Conservation (phyloP, 2,888 invertebrate genomes). For the Metallyticus violacea region DNA sequence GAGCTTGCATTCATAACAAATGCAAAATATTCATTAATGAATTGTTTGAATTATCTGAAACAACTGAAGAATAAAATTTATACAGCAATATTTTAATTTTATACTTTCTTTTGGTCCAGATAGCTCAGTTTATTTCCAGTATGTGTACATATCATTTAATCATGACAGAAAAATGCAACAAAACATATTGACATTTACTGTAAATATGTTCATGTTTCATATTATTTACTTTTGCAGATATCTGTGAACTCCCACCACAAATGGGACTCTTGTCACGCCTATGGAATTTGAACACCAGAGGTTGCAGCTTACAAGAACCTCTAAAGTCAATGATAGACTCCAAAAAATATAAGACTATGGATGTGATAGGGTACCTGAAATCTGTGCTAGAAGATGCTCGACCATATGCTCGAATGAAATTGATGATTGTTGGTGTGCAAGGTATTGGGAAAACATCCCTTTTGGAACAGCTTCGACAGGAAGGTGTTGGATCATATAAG, state of each 20-base stretch:
- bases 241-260: slow-evolving; percentile 87
- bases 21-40: too few relatives aligned
- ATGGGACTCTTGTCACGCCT: slow-evolving; percentile 91
- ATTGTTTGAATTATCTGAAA: too few relatives aligned
- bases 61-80: too few relatives aligned
- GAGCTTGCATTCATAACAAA: too few relatives aligned
- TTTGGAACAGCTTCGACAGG: slow-evolving; percentile 81
- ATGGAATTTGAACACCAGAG: slow-evolving; percentile 93
- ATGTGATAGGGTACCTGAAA: slow-evolving; percentile 89
- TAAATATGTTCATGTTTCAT: too few relatives aligned
- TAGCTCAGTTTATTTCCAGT: too few relatives aligned
- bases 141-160: too few relatives aligned
- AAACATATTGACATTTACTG: too few relatives aligned
- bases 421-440: slow-evolving; percentile 94
- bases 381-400: slow-evolving; percentile 85
- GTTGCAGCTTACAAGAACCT: slow-evolving; percentile 85
- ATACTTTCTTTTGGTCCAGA: too few relatives aligned
- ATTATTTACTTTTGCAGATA: slow-evolving; percentile 55
- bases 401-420: slow-evolving; percentile 91
- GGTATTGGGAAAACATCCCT: slow-evolving; percentile 86
- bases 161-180: too few relatives aligned
- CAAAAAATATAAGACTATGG: slow-evolving; percentile 93
- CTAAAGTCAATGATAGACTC: slow-evolving; percentile 86
- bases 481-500: slow-evolving; percentile 71
- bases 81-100: too few relatives aligned